phyloP scores from a whole-genome alignment of 2,113 vertebrate genomes.

The Macrotus californicus region DNA sequence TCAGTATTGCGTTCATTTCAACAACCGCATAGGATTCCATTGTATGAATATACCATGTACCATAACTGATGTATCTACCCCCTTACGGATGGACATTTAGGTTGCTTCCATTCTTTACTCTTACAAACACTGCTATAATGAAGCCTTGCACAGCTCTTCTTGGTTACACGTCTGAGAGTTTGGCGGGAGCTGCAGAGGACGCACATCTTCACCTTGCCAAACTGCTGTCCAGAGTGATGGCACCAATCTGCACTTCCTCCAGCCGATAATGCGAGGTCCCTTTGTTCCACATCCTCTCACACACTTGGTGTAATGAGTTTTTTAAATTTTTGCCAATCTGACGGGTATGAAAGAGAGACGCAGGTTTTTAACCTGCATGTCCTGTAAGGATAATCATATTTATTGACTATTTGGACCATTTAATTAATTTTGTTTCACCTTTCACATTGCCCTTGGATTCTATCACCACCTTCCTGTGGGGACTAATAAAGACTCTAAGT shows the following conservation, averaged over 20 bases:
- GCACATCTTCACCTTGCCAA: slow-evolving; percentile 52
- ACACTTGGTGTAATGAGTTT: slow-evolving; percentile 32
- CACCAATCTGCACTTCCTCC: slow-evolving; percentile 36
- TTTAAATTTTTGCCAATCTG: slow-evolving; percentile 58
- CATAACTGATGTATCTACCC: slow-evolving; percentile 26
- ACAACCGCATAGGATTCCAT: slow-evolving; percentile 13
- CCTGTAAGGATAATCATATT: slow-evolving; percentile 2
- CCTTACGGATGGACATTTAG: slow-evolving; percentile 22
- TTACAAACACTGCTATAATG: neutral
- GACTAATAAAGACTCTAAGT: neutral
- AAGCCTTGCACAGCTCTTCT: slow-evolving; percentile 5
- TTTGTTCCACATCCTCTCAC: slow-evolving; percentile 60
- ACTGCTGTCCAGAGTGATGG: slow-evolving; percentile 44
- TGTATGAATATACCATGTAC: slow-evolving; percentile 57
- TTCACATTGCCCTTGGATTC: neutral
- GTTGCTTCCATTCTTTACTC: slow-evolving; percentile 4
- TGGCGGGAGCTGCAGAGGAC: neutral
- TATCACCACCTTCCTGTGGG: neutral
- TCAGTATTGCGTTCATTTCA: slow-evolving; percentile 33
- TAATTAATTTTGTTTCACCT: neutral
- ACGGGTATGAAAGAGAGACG: slow-evolving; percentile 46
- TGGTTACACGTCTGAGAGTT: neutral
- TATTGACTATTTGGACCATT: slow-evolving; percentile 12
- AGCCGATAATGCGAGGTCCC: slow-evolving; percentile 12
- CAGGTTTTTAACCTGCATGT: slow-evolving; percentile 33